Base-by-base conservation (phyloP, 2,797 vertebrate genomes). In the Hemibagrus guttatus region DNA sequence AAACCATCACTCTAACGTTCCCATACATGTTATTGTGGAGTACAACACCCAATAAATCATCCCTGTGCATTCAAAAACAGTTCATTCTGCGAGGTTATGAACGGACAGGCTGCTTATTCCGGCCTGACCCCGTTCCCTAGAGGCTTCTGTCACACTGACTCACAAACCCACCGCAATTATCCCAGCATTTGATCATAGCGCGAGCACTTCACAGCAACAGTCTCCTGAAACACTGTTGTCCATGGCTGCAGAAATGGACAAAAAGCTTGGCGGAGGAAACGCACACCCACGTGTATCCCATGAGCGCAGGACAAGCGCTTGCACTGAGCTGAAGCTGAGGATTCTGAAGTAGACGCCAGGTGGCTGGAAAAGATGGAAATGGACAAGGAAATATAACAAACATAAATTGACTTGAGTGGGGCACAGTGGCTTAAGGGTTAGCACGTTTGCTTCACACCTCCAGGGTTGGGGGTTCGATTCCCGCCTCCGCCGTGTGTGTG, bases 161-260 rank as follows among this genome's bases (percentile, higher is more conserved):
- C 52, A 86, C 21, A n/a, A 59, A 68, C 75, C 83, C 56, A 42
- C 19, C 6, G 52, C 56, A 49, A 78, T 68, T 82, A 78, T 35
- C 79, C 23, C 12, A n/a, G 66, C 26, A 72, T 86, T 80, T 89
- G 85, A 81, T 88, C 81, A 61, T 58, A 79, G 69, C 61, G 74
- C 83, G 35, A 46, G 68, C 39, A 64, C 49, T 81, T 87, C 85
- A 23, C 26, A 71, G 81, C 82, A 49, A 66, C 58, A 8, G 52
- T 75, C 81, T 86, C 76, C 35, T 31, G 56, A 59, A 76, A 84
- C 79, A 59, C 79, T 39, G 52, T 74, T 81, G 71, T 74, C 86
- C 83, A 85, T 74, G 71, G 83, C 72, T 86, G 75, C 63, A n/a
- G 58, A 81, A 87, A 46, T 21, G 26, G 72, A 42, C 28, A 81